Base-by-base conservation (phyloP, 2,797 vertebrate species). In the Luscinia megarhynchos region DNA sequence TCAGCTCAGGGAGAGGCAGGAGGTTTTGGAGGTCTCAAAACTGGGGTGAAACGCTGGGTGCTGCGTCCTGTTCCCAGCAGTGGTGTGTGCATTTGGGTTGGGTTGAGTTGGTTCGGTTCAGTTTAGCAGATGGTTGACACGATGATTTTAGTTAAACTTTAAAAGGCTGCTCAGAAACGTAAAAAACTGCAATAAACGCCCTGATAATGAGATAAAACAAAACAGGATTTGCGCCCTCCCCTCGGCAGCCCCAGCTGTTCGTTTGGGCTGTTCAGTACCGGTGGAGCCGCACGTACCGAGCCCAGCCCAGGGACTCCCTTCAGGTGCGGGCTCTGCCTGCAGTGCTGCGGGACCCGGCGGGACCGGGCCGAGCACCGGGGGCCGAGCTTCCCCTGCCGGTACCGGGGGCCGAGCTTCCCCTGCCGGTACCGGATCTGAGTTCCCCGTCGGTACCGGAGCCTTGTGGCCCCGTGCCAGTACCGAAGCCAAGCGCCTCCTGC, bases 41-140 rank as follows among this genome's bases (percentile, higher is more conserved):
- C 15, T 7, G 9, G 40, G 1, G 8, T 43, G 38, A 27, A 69
- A 59, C 4, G 1, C 18, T 57, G 29, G 1, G 3, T 79, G 34
- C 43, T 40, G 29, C 48, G 30, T 30, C 45, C 57, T 11, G 32
- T 72, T 62, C 17, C n/a, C 68, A 26, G 30, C 74, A 41, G 12
- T 46, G 58, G 3, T 40, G 11, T 38, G n/a, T 46, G 20, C 2
- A 2, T 19, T 57, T 64, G 30, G 27, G 3, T n/a, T 51, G 38
- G 41, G 0, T 59, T 51, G 38, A 34, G 0, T 59, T 45, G 26
- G 11, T 15, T 73, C 13, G 3, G 15, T 34, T 78, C 15, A 23
- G 20, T 61, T 82, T 30, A 77, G 53, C 6, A 32, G 27, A 41
- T 22, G 22, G 17, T 1, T 63, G 73, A 34, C 20, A 15, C 11